Base-by-base conservation (phyloP, 2,797 vertebrate genomes). In the Phalanger gymnotis region DNA sequence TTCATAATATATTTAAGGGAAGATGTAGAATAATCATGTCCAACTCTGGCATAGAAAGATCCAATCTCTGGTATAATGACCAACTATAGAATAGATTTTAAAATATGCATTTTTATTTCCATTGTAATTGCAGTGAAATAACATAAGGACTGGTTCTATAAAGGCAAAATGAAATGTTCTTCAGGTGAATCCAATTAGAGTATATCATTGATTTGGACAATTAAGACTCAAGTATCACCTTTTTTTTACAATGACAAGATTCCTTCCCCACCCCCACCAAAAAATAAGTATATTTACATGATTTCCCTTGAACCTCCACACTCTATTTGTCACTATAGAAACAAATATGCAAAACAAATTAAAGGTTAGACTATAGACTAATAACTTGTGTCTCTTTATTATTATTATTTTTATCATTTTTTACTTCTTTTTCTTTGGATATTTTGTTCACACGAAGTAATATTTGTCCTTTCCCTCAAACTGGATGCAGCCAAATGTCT, bases 381-480 rank as follows among this genome's bases (percentile, higher is more conserved):
- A 47, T 81, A 11, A 27, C 9, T 47, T 81, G n/a, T 47, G 22
- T 25, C 40, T 81, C 31, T 11, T 47, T 27, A 81, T 81, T 19
- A 22, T 47, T 11, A 51, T 51, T 5, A 81, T 25, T 40, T 40
- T n/a, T 81, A 51, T 51, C 14, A 81, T 25, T 40, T 40, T n/a
- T 81, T 7, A 0, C 53, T 47, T 92, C 25, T 66, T 56, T 90
- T 92, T 52, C 55, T 96, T 31, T 91, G 53, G 91, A 47, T 93
- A 90, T 93, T 94, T 95, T 81, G 34, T 54, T 81, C 51, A 27
- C 27, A 54, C 56, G 25, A 16, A 40, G 22, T 93, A 90, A 54
- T 94, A 51, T n/a, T 92, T 96, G 96, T 87, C 28, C 19, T 92
- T 95, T 95, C 96, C 93, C 54, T 94, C 51, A 92, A 73, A 92